phyloP scores from a whole-genome alignment of 2,113 vertebrate genomes.

The Callocephalon fimbriatum region DNA sequence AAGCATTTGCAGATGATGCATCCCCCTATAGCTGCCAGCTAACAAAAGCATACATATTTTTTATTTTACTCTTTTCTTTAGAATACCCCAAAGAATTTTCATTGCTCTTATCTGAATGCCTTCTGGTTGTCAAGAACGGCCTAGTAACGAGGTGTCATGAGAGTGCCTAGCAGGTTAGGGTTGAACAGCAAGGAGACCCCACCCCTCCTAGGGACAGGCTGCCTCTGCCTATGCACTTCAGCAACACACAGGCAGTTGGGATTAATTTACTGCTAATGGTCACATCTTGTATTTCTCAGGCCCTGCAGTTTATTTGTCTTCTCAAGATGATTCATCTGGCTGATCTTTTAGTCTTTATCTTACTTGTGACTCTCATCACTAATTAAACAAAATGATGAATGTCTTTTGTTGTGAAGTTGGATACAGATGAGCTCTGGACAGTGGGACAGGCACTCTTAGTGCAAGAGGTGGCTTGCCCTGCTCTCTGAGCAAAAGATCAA shows the following conservation, averaged over 20 bases:
- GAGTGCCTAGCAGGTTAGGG: accelerated
- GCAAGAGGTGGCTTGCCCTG: not conserved
- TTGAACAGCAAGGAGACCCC: not conserved
- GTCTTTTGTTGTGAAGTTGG: not conserved
- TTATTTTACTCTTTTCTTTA: not conserved
- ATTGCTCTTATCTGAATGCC: not conserved
- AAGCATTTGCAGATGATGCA: accelerated
- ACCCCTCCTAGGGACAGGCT: not conserved
- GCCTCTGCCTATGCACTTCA: not conserved
- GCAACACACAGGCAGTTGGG: not conserved
- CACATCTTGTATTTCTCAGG: not conserved
- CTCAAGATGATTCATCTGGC: not conserved
- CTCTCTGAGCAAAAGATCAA: conserved; percentile 24
- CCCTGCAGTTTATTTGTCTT: not conserved
- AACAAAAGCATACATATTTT: not conserved
- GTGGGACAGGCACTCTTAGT: not conserved
- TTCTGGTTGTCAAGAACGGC: not conserved
- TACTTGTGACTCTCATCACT: not conserved
- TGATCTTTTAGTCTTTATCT: not conserved
- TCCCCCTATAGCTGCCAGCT: not conserved
- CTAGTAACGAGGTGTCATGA: not conserved
- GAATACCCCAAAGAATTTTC: not conserved
- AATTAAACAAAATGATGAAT: not conserved
- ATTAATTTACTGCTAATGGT: not conserved
- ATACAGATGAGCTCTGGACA: not conserved